Percentiles rank a stretch among this genome's conserved stretches.
phyloP scores from a whole-genome alignment of 2,888 invertebrate genomes.

The Agriopis marginaria region DNA sequence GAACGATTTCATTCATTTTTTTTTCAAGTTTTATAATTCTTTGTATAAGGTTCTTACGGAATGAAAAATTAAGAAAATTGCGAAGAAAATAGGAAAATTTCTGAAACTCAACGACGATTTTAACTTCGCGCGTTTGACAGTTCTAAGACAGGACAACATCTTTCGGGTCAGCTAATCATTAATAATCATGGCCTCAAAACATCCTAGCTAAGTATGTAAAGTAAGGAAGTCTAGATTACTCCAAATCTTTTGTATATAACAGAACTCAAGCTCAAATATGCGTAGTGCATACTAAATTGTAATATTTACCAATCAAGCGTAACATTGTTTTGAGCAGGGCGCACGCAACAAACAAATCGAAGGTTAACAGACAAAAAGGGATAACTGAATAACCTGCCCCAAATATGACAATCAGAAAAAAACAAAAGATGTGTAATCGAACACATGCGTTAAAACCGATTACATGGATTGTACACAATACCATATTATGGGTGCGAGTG shows the following conservation, averaged over 20 bases:
- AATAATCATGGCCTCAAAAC: too few species aligned
- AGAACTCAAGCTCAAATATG: neutral
- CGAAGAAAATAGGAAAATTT: too few species aligned
- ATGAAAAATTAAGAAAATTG: too few species aligned
- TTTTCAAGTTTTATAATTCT: too few species aligned
- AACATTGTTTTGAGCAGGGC: constrained; percentile 24
- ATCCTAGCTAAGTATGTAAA: too few species aligned
- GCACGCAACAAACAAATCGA: constrained; percentile 24
- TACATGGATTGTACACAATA: constrained; percentile 1
- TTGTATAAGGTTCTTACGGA: too few species aligned
- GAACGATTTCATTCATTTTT: too few species aligned
- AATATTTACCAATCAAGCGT: constrained; percentile 7
- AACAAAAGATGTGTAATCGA: constrained; percentile 47
- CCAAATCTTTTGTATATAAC: neutral
- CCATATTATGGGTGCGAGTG: neutral
- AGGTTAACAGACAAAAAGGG: constrained; percentile 35
- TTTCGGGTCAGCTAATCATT: too few species aligned
- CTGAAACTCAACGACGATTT: too few species aligned
- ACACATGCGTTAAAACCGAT: constrained; percentile 23
- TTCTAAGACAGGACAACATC: too few species aligned
- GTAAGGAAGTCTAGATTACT: neutral
- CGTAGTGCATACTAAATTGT: neutral
- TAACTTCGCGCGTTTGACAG: too few species aligned
- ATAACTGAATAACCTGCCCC: constrained; percentile 42
- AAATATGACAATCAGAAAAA: constrained; percentile 52